Evolutionary conservation across 2,797 vertebrate genomes (phyloP).

Genomic region (Podarcis siculus): DNA sequence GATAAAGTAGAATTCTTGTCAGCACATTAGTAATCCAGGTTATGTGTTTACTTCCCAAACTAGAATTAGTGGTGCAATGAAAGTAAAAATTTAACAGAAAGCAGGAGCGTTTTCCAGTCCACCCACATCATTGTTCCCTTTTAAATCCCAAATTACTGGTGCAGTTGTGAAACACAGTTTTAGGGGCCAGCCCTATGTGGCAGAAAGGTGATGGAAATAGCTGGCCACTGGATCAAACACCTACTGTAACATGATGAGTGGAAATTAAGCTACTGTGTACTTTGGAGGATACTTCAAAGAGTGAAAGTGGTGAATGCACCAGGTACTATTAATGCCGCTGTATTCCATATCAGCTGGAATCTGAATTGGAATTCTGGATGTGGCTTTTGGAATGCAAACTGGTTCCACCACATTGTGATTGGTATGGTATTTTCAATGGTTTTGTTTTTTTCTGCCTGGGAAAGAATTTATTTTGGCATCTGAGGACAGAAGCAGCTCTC

Average conservation of each 20-base stretch:
- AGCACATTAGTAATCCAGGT: background rate
- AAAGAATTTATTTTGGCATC: no score
- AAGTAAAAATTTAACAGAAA: background rate
- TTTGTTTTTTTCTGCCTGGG: no score
- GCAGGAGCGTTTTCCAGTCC: no score
- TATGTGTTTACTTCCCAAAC: background rate
- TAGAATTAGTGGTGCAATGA: background rate
- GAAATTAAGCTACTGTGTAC: background rate
- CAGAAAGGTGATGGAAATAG: background rate
- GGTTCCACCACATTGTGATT: background rate
- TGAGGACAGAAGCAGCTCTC: no score
- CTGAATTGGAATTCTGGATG: background rate
- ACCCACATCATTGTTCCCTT: background rate
- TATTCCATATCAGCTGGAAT: background rate
- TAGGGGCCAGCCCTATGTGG: background rate
- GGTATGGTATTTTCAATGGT: no score
- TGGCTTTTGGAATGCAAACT: background rate
- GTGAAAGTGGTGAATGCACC: background rate
- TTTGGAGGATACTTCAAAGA: background rate
- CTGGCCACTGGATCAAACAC: background rate
- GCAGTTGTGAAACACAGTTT: no score
- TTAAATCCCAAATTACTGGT: background rate
- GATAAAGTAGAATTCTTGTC: background rate
- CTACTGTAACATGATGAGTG: background rate
- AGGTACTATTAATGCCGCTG: background rate